These are phyloP conservation scores for Stercorarius parasiticus DNA, from an alignment of 2,113 vertebrate genomes.

Conservation along the genomic window DNA sequence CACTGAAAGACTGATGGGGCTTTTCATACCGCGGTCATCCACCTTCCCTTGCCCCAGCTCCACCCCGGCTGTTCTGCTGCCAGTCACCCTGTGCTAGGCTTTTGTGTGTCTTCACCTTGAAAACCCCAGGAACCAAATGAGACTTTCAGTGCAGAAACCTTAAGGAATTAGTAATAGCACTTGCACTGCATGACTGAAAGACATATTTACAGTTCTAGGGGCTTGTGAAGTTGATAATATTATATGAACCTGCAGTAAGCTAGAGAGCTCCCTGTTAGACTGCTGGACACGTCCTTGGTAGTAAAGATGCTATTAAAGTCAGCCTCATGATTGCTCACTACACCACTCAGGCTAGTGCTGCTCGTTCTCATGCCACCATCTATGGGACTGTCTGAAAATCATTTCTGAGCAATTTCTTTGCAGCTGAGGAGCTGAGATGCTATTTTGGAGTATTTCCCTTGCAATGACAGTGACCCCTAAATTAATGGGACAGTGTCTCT, in stretches of 20 bases:
- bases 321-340: background rate
- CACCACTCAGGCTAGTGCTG: background rate
- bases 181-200: background rate
- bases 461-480: background rate
- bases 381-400: background rate
- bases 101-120: background rate
- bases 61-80: background rate
- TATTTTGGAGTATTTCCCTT: background rate
- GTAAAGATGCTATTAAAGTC: background rate
- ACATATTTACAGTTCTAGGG: background rate
- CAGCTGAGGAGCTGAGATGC: background rate
- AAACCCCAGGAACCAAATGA: background rate
- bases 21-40: background rate
- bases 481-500: background rate
- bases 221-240: background rate
- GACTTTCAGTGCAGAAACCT: background rate
- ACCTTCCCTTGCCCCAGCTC: background rate
- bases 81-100: accelerated
- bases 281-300: background rate
- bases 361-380: background rate
- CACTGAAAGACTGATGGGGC: background rate
- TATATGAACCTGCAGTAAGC: background rate
- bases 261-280: background rate
- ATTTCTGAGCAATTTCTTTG: background rate
- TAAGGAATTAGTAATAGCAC: background rate